Conservation (phyloP, 1,140 invertebrate species). For the Dryas iulia region DNA sequence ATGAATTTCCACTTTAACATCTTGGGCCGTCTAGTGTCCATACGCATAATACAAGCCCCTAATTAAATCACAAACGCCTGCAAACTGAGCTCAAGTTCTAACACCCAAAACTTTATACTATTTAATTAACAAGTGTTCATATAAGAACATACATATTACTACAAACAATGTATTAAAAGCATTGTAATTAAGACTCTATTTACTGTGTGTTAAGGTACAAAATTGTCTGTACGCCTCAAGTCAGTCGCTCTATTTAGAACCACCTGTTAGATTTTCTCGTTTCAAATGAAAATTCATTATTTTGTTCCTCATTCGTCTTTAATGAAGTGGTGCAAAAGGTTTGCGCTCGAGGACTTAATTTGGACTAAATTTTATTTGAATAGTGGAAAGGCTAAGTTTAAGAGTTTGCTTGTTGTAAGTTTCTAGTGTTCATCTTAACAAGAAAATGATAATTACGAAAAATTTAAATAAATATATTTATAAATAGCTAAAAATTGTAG, state of each 20-base stretch:
- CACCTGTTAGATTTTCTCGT: slow-evolving; percentile 12
- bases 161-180: too few relatives aligned
- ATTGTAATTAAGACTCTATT: not conserved
- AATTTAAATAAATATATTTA: too few relatives aligned
- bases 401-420: too few relatives aligned
- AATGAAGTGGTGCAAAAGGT: slow-evolving; percentile 4
- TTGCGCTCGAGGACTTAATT: not conserved
- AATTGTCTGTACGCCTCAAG: not conserved
- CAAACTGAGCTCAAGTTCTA: not conserved
- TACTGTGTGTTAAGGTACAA: not conserved
- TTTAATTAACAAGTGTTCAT: slow-evolving; percentile 19
- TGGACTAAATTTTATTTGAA: not conserved
- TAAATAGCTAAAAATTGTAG: too few relatives aligned
- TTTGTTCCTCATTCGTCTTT: slow-evolving; percentile 5
- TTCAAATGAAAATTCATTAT: not conserved
- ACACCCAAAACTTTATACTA: slow-evolving; percentile 15
- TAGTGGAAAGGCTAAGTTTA: not conserved
- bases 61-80: not conserved
- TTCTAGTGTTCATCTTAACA: too few relatives aligned
- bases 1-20: too few relatives aligned
- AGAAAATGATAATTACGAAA: too few relatives aligned
- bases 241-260: not conserved
- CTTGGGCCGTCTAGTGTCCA: too few relatives aligned
- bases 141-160: not conserved
- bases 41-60: too few relatives aligned